These are phyloP conservation scores for Odontamblyopus rebecca DNA, from an alignment of 2,797 vertebrate genomes.

Conservation along the genomic window DNA sequence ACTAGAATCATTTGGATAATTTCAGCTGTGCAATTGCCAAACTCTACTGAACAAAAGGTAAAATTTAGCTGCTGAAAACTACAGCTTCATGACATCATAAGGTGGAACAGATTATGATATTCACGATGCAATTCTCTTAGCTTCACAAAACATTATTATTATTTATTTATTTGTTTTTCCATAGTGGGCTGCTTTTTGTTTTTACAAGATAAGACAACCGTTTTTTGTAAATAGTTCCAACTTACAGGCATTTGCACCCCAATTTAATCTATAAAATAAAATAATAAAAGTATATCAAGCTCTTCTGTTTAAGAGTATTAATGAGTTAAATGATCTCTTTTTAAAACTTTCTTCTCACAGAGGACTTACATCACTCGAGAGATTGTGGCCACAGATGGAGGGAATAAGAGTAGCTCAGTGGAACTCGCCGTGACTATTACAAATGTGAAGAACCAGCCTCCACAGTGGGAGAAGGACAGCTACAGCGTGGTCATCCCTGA, in stretches of 20 bases:
- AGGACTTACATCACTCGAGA: constrained; percentile 83
- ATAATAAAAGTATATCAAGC: not conserved
- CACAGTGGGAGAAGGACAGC: constrained; percentile 85
- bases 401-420: constrained; percentile 83
- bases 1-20: too few species aligned
- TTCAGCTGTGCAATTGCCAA: too few species aligned
- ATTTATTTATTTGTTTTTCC: too few species aligned
- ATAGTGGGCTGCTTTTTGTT: too few species aligned
- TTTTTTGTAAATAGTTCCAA: not conserved
- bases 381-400: constrained; percentile 83
- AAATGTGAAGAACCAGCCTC: constrained; percentile 85
- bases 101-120: not conserved
- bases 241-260: not conserved
- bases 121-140: not conserved
- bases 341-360: constrained; percentile 51
- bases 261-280: not conserved
- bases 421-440: constrained; percentile 84
- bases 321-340: not conserved
- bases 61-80: too few species aligned
- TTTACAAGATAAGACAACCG: too few species aligned
- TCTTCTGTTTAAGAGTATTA: not conserved
- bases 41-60: too few species aligned
- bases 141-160: too few species aligned
- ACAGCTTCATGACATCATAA: too few species aligned
- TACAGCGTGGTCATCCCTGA: constrained; percentile 84